Conservation (phyloP, 2,888 invertebrate genomes). For the Coronaproctus castanopsis region DNA sequence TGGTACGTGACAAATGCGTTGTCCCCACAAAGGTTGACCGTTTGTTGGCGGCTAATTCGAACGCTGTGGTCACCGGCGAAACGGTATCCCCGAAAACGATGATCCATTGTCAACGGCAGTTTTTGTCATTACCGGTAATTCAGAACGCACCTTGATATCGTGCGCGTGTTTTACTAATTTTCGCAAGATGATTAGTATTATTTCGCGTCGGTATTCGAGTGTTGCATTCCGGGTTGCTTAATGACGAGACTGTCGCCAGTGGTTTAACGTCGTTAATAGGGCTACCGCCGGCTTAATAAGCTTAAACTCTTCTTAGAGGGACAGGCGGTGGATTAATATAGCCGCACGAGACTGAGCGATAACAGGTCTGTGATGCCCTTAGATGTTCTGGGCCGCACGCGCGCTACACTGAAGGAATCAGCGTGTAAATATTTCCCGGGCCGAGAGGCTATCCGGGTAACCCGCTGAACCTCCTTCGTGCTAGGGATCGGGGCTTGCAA, state of each 20-base stretch:
- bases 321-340: slow-evolving; percentile 33
- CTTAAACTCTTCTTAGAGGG: slow-evolving; percentile 36
- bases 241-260: neutral
- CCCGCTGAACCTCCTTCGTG: slow-evolving; percentile 46
- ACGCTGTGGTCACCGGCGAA: slow-evolving; percentile 19
- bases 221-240: slow-evolving; percentile 1
- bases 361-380: slow-evolving; percentile 46
- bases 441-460: slow-evolving; percentile 39
- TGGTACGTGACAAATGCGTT: slow-evolving; percentile 3
- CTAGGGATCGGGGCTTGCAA: slow-evolving; percentile 43
- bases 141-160: no score
- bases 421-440: slow-evolving; percentile 32
- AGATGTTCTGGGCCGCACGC: slow-evolving; percentile 33
- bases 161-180: no score
- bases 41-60: no score
- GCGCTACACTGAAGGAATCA: slow-evolving; percentile 43
- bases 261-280: neutral
- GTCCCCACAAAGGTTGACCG: no score
- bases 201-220: slow-evolving; percentile 2
- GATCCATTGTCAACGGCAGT: slow-evolving; percentile 6
- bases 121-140: no score
- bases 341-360: slow-evolving; percentile 34
- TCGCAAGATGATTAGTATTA: no score
- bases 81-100: slow-evolving; percentile 13
- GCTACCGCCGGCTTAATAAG: slow-evolving; percentile 8